phyloP scores from a whole-genome alignment of 2,888 invertebrate genomes.

The Microplitis deprimator region DNA sequence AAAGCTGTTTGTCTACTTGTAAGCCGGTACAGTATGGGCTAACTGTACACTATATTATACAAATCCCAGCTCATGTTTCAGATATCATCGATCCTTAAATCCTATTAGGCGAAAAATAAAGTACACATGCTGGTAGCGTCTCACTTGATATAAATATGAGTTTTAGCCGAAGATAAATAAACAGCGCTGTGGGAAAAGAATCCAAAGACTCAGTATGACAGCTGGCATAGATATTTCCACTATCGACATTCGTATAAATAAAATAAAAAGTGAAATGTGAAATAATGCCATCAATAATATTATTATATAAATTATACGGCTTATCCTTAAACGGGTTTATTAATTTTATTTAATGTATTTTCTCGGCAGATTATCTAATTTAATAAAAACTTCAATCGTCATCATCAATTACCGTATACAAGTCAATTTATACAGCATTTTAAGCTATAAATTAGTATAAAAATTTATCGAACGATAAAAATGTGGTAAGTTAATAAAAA shows the following conservation, averaged over 20 bases:
- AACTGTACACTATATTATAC: neutral
- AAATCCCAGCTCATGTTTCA: constrained; percentile 19
- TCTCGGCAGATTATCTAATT: neutral
- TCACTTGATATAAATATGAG: constrained; percentile 5
- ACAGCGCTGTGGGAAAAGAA: constrained; percentile 10
- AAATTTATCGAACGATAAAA: neutral
- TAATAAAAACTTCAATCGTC: neutral
- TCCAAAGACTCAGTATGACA: neutral
- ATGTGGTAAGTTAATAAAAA: too few species aligned
- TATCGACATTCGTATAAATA: neutral
- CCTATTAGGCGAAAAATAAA: constrained; percentile 27
- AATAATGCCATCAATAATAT: neutral
- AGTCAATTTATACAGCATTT: constrained; percentile 9
- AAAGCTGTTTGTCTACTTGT: neutral
- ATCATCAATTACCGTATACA: constrained; percentile 5
- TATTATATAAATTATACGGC: constrained; percentile 3
- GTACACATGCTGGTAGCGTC: neutral
- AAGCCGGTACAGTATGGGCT: neutral
- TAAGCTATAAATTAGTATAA: neutral
- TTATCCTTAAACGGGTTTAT: constrained; percentile 12
- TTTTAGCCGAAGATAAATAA: constrained; percentile 10
- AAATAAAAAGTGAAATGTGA: neutral
- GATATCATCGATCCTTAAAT: constrained; percentile 28
- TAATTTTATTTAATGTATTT: neutral
- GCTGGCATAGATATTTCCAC: neutral